phyloP scores from a whole-genome alignment of 1,140 invertebrate species.

The Bombus impatiens region DNA sequence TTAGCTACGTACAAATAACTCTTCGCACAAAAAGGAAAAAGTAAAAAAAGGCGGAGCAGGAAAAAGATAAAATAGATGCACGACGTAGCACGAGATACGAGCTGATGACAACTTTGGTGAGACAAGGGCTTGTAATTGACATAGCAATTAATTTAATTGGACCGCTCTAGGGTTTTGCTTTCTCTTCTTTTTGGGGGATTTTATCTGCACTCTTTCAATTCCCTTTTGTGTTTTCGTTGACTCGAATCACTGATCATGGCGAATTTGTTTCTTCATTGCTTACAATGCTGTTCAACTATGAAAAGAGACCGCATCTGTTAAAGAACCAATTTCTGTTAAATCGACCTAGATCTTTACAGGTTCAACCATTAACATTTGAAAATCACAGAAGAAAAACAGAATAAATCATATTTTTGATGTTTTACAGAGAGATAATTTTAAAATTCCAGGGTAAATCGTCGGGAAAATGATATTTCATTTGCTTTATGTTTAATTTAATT shows the following conservation, averaged over 20 bases:
- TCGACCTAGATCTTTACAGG: neutral
- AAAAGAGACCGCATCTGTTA: no score
- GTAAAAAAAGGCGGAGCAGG: neutral
- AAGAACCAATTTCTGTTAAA: neutral
- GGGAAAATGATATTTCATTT: no score
- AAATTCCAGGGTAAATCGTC: no score
- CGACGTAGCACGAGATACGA: neutral
- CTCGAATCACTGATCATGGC: neutral
- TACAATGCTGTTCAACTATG: neutral
- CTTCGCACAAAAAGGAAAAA: no score
- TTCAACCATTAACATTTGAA: neutral
- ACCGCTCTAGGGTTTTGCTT: neutral
- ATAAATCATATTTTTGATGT: no score
- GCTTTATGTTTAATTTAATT: no score
- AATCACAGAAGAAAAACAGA: no score
- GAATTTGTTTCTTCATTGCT: neutral
- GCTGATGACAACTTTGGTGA: neutral
- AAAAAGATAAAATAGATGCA: constrained; percentile 11
- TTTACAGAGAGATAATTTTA: no score
- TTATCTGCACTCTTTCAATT: neutral
- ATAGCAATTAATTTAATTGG: constrained; percentile 50
- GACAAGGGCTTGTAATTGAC: constrained; percentile 34
- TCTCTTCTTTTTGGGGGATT: neutral
- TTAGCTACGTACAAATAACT: constrained; percentile 24
- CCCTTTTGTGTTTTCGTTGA: neutral